Evolutionary conservation across 2,797 vertebrate species (phyloP), one percentile per base, ranked within the genome.

Genomic region (Bradypus variegatus): DNA sequence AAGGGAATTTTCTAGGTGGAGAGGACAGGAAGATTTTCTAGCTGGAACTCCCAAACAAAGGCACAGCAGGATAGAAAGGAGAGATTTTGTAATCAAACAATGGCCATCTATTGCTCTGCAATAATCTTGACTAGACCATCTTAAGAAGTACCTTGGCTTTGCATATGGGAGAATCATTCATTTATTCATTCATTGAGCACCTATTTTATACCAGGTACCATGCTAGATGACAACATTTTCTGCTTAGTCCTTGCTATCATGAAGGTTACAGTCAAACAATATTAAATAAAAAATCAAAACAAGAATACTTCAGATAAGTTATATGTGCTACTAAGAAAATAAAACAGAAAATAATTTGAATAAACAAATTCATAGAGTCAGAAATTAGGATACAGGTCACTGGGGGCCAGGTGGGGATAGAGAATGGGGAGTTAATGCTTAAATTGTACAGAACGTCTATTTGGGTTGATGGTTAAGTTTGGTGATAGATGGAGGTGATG

Each of bases 221-320:
- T 72, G 45, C 41, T 29, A 33, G 25, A 48, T 27, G 48, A 73
- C 23, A 86, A 80, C 48, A 65, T 69, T 81, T 75, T 77, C 65
- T n/a, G 8, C 62, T 77, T 76, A 19, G 15, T 45, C 31, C 18
- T 53, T 89, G 73, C 27, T 11, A 6, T 76, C 48, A 65, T 45
- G 33, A 92, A 85, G 50, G 82, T 91, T 81, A 86, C 73, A 86
- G 55, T 80, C 81, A 11, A 83, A n/a, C 73, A 81, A 85, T 27
- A 83, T 87, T 64, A 90, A 55, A 31, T 21, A 84, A 81, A 69
- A 89, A 27, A 78, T 62, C 12, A 80, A 88, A 84, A 79, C 8
- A 65, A 84, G 45, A 79, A 83, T 25, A 86, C 25, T 80, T 91
- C 8, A 73, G 48, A 14, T 79, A 85, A 55, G 41, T 60, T 77